Base-by-base conservation (phyloP, 2,797 vertebrate genomes). In the Stomatorhinus walkeri region DNA sequence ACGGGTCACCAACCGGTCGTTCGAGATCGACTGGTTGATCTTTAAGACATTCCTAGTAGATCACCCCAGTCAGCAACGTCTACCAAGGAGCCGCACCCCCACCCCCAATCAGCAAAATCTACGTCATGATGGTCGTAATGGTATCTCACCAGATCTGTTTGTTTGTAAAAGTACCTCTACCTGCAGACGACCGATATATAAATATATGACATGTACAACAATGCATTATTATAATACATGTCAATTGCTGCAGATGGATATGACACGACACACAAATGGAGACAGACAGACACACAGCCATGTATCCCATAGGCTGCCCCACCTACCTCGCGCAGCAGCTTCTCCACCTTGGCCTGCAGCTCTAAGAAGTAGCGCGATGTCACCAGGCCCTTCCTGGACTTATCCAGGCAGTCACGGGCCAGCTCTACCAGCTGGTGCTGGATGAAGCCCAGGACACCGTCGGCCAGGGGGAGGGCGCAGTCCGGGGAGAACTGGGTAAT, bases 321-420 rank as follows among this genome's bases (percentile, higher is more conserved):
- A 93, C 94, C 93, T 93, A 99, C 98, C 28, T 99, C 97, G 3
- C 97, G 96, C 87, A 99, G 95, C 93, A 99, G 95, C 91, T 98
- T 98, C 91, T 99, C 98, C 49, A 99, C 95, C 87, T 99, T 99
- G 91, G 99, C 98, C 93, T 99, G 98, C 93, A 99, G 96, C 94
- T 99, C 98, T 86, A 97, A 94, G 88, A 99, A 99, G 94, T 99
- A 99, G 88, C 96, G 96, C 10, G 98, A 98, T n/a, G 98, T 99
- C 91, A 99, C 95, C 86, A 99, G 96, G 79, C 96, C 98, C 72
- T 95, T 97, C 88, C 95, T 96, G 40, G 98, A 98, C 93, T 99
- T 99, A 88, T 98, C 97, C 94, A 99, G 95, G 91, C 98, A 99
- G 95, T 99, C 98, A 0, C 98, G 95, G 89, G 97, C 98, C 93